Base-by-base conservation (phyloP, 2,113 vertebrate genomes). In the Piprites chloris region DNA sequence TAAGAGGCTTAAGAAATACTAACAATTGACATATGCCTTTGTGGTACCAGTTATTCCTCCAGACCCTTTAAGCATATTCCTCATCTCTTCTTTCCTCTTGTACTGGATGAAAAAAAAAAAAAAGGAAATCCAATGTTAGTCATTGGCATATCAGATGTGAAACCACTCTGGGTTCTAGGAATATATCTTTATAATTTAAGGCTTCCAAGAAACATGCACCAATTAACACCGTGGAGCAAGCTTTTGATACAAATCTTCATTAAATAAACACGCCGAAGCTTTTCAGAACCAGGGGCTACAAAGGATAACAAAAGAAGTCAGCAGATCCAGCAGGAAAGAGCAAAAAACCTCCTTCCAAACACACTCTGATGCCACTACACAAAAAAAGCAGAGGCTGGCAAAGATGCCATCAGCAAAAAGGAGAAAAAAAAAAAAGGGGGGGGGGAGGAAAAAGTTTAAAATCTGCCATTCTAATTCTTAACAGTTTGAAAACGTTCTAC, bases 201-300 rank as follows among this genome's bases (percentile, higher is more conserved):
- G 56, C 80, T 90, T 93, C 80, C 65, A 44, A 80, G 53, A 90
- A 95, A 77, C 77, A 95, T 58, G 77, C 49, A 89, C 83, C 92
- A 94, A 97, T 97, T 96, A 97, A 92, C 89, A 95, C 62, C 7
- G 8, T 13, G 62, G 85, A 96, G 92, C 85, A 94, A 96, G 93
- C 86, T 95, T 96, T 97, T 96, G 95, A 95, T 96, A 94, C 85
- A 91, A 94, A 95, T 92, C 90, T 63, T 86, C 89, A 79, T 97
- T 97, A 97, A 97, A 97, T 88, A 97, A 95, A 95, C 87, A 96
- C 62, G 8, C 82, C 28, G 8, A 58, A 96, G 94, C 80, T 97
- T 97, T 96, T 91, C 94, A 93, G 92, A 95, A 94, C 85, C 89
- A 96, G 95, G 80, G 87, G 96, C 84, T 86, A 66, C 69, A 94